Base-by-base conservation (phyloP, 2,797 vertebrate species). In the Sternarchorhynchus goeldii region DNA sequence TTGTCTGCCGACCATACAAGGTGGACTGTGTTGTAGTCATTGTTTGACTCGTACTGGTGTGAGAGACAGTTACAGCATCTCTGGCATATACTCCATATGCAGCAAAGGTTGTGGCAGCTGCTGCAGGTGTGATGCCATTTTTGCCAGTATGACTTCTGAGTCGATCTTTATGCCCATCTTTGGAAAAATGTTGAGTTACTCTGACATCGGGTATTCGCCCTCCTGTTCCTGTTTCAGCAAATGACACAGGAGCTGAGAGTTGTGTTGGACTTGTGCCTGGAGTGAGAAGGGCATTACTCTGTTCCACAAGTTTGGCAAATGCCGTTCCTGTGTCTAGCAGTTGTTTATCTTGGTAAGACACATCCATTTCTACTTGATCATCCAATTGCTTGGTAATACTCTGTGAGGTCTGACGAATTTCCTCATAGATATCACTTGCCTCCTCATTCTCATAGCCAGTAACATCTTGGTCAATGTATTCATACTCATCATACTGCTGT, bases 191-290 rank as follows among this genome's bases (percentile, higher is more conserved):
- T 84, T 99, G 98, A 50, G 97, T 99, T 70, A 99, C 96, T 18
- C 93, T 90, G 20, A 99, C 97, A 55, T 99, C 96, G 0, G 97
- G 97, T 86, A 99, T 95, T 36, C 80, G 65, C 58, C 82, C 84
- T 53, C 93, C 88, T 78, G 94, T 93, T 2, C 88, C 90, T 73
- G 91, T 91, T 0, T 93, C 86, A n/a, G 95, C 91, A 81, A 99
- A 99, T n/a, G 97, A 97, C 56, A 97, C 93, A 0, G 98, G 98
- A 65, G 98, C 96, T 0, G 95, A 95, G 0, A 97, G 92, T 88
- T 99, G 98, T 0, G 98, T 99, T 55, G 98, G 97, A 68, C 98
- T 99, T 73, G 97, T 99, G 1, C 97, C 98, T 1, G 98, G 98
- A 69, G 98, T 99, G 29, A 99, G 90, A 0, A 96, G 95, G 72